phyloP scores from a whole-genome alignment of 2,888 invertebrate species.

The Drosophila picticornis region DNA sequence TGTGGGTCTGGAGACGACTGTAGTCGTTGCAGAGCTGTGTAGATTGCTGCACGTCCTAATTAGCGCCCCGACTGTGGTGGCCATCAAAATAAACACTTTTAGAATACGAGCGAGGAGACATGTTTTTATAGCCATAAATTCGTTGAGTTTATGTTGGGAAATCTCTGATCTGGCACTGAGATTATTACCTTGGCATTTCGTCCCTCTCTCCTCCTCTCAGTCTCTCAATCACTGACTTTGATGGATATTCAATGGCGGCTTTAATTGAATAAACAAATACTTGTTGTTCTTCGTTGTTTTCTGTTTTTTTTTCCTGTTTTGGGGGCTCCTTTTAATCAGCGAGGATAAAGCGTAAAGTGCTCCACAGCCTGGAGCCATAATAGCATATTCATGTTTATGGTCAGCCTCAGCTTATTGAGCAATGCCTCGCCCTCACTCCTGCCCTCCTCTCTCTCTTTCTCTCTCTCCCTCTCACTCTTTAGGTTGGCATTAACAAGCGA shows the following conservation, averaged over 20 bases:
- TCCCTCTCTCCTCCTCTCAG: no score
- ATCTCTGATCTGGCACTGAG: slow-evolving; percentile 50
- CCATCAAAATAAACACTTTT: slow-evolving; percentile 83
- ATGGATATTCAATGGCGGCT: slow-evolving; percentile 50
- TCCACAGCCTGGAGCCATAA: slow-evolving; percentile 53
- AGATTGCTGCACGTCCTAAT: slow-evolving; percentile 67
- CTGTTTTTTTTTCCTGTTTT: not conserved
- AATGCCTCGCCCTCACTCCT: slow-evolving; percentile 11
- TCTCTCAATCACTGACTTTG: slow-evolving; percentile 26
- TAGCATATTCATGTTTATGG: slow-evolving; percentile 78
- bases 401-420: slow-evolving; percentile 49
- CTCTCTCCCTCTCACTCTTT: slow-evolving; percentile 5
- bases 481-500: slow-evolving; percentile 63
- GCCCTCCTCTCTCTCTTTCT: slow-evolving; percentile 7
- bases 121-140: slow-evolving; percentile 71
- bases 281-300: not conserved
- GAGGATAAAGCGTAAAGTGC: slow-evolving; percentile 53
- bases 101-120: slow-evolving; percentile 75
- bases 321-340: slow-evolving; percentile 47
- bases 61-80: slow-evolving; percentile 71
- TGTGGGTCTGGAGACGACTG: not conserved
- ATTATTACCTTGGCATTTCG: slow-evolving; percentile 32
- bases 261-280: slow-evolving; percentile 66
- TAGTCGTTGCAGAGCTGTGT: slow-evolving; percentile 3
- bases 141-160: slow-evolving; percentile 71